phyloP scores from a whole-genome alignment of 2,113 vertebrate genomes.

The Connochaetes taurinus region DNA sequence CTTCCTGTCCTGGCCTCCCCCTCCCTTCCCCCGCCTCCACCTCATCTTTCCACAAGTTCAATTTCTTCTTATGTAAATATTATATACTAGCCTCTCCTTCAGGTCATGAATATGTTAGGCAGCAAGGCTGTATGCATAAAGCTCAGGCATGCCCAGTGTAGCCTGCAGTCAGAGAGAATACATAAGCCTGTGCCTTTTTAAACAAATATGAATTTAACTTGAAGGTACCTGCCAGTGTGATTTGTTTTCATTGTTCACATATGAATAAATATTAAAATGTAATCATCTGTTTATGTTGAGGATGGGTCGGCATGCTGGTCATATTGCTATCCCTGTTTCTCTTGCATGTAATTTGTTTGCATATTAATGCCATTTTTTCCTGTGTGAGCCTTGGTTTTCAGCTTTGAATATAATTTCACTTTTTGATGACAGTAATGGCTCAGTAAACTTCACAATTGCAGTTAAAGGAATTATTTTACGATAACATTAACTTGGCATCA shows the following conservation, averaged over 20 bases:
- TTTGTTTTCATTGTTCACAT: constrained; percentile 54
- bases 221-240: constrained; percentile 38
- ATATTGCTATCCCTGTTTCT: not conserved
- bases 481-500: constrained; percentile 56
- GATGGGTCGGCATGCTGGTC: not conserved
- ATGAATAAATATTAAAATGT: constrained; percentile 62
- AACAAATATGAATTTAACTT: constrained; percentile 42
- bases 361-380: constrained; percentile 56
- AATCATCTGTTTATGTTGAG: constrained; percentile 28
- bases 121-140: not conserved
- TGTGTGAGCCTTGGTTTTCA: constrained; percentile 26
- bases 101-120: not conserved
- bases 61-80: not conserved
- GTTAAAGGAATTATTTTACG: constrained; percentile 67
- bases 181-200: constrained; percentile 22
- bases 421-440: constrained; percentile 60
- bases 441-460: constrained; percentile 34
- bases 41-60: not conserved
- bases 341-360: constrained; percentile 16
- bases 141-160: not conserved
- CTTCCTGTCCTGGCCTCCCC: not conserved
- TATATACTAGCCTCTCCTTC: not conserved
- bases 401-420: constrained; percentile 45
- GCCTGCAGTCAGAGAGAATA: not conserved
- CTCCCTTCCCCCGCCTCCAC: not conserved